Percentiles rank a stretch among this genome's conserved stretches.
These are phyloP conservation scores for Hydropotes inermis DNA, from an alignment of 2,113 vertebrate species.

Conservation along the genomic window DNA sequence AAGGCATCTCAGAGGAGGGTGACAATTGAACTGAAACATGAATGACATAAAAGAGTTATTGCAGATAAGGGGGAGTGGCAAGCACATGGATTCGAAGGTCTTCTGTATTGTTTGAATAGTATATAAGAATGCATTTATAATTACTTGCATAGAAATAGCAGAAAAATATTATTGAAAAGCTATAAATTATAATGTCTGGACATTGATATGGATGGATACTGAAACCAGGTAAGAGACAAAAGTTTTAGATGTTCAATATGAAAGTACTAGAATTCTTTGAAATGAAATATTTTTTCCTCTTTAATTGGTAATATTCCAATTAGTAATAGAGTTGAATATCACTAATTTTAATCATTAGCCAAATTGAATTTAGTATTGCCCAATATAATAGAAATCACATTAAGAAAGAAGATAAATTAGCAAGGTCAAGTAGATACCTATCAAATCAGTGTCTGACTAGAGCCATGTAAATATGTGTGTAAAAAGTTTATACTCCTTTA, in stretches of 20 bases:
- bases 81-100: not conserved
- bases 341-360: not conserved
- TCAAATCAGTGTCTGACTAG: slow-evolving; percentile 6
- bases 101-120: not conserved
- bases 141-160: not conserved
- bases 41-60: not conserved
- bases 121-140: not conserved
- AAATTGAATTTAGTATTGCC: not conserved
- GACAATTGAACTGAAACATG: not conserved
- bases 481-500: not conserved
- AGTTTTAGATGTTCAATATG: not conserved
- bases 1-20: not conserved
- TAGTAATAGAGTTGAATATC: not conserved
- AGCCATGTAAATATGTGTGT: not conserved
- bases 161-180: not conserved
- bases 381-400: not conserved
- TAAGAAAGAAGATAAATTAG: not conserved
- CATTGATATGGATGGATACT: not conserved
- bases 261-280: not conserved
- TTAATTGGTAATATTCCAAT: not conserved
- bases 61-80: not conserved
- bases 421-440: not conserved
- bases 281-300: not conserved
- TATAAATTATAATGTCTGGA: not conserved
- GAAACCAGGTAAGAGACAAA: not conserved